A percentile compares a stretch with the other conserved stretches of the same genome.
Conservation (phyloP, 2,797 vertebrate species). For the Prionace glauca region DNA sequence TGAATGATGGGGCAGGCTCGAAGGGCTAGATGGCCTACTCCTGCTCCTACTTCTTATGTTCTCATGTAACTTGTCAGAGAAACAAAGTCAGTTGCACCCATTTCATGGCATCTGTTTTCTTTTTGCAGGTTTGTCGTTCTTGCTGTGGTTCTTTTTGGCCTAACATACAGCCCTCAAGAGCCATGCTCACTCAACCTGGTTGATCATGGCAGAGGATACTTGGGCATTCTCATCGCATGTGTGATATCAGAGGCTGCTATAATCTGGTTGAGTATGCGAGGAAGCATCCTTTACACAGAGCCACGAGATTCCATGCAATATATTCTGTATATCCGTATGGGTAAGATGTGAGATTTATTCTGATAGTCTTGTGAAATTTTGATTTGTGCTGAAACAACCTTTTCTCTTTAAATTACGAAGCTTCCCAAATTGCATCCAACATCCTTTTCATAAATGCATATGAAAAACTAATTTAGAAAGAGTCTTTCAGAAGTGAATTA, state of each 20-base stretch:
- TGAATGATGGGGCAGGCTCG: no score
- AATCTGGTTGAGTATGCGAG: constrained; percentile 99
- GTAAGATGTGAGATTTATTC: constrained; percentile 59
- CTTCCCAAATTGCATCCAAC: neutral
- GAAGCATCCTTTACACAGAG: constrained; percentile 96
- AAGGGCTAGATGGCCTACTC: no score
- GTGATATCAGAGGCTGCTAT: constrained; percentile 97
- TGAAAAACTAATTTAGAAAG: no score
- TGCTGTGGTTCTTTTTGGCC: constrained; percentile 92
- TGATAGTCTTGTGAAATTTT: neutral
- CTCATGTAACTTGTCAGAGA: neutral
- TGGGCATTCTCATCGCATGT: constrained; percentile 94
- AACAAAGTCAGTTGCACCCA: neutral
- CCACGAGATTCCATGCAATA: constrained; percentile 97
- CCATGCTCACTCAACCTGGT: constrained; percentile 90
- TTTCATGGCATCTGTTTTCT: neutral
- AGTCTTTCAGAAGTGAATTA: neutral
- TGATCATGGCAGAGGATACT: constrained; percentile 93
- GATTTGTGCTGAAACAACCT: neutral
- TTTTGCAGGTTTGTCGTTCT: constrained; percentile 85
- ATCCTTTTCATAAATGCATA: neutral
- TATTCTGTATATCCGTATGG: constrained; percentile 92
- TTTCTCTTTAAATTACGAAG: no score
- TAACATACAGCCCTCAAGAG: constrained; percentile 82
- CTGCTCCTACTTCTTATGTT: no score